Base-by-base conservation (phyloP, 2,888 invertebrate genomes). In the Athetis lepigone region DNA sequence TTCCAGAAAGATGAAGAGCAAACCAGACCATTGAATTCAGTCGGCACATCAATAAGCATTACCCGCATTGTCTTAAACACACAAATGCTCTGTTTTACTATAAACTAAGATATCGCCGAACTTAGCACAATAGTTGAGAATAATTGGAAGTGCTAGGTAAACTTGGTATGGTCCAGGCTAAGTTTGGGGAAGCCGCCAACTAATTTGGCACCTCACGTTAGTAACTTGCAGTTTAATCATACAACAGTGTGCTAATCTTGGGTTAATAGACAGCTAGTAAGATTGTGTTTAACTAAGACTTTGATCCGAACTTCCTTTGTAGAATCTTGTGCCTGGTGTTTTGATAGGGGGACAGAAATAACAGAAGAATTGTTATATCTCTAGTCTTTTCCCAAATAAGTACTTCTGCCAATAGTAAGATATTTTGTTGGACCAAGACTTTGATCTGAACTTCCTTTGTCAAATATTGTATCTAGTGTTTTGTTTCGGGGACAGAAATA, bases 201-300 rank as follows among this genome's bases (percentile, higher is more conserved):
- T 80, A 79, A 79, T 77, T 79, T 79, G 71, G 71, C 80, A 80
- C 67, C 70, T 69, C 49, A 71, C 33, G 59, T 56, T 37, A 19
- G 33, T 47, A 64, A 70, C 63, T 69, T 39, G 46, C 21, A 33
- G 51, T 62, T 70, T 60, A 49, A 47, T 78, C 52, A 55, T 13
- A 61, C 43, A 61, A 59, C 49, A 69, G 57, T 67, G 64, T 54
- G 61, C 64, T 68, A 45, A 66, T 56, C 29, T 43, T 49, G 29
- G 77, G 50, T 55, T 77, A 63, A 65, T 73, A 58, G 51, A 73
- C 57, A 62, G 27, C 40, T 54, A 21, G 47, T 29, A 19, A 42
- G 37, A 42, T 29, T 36, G 33, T 33, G 13, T 33, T 2, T 1
- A 13, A 4, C 4, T 13, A 27, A 47, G 46, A 42, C 52, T 52